phyloP scores from a whole-genome alignment of 2,113 vertebrate genomes.

The Heterotilapia buettikoferi region DNA sequence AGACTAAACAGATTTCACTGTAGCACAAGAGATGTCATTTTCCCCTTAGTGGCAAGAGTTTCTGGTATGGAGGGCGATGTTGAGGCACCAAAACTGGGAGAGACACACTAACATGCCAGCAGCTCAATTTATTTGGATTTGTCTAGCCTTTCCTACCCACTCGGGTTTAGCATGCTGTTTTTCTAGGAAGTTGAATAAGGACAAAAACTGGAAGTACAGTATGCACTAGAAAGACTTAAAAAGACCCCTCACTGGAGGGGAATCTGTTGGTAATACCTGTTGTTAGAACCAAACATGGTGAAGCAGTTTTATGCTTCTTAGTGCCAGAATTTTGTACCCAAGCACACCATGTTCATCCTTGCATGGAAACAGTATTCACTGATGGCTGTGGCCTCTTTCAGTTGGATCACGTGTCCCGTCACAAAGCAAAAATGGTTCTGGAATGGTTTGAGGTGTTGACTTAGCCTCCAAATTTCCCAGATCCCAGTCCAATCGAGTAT shows the following conservation, averaged over 20 bases:
- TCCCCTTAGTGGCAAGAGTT: background rate
- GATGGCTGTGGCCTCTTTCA: background rate
- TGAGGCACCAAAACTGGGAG: background rate
- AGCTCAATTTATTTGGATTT: background rate
- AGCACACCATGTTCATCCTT: background rate
- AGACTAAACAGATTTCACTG: fast-evolving
- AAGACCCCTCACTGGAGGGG: background rate
- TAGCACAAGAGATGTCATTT: background rate
- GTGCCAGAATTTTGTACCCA: fast-evolving
- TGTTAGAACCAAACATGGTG: background rate
- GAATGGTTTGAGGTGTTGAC: background rate
- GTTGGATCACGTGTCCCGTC: background rate
- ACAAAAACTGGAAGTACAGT: background rate
- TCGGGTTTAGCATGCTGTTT: background rate
- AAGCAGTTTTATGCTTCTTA: background rate
- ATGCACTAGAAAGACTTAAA: background rate
- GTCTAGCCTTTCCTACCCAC: fast-evolving
- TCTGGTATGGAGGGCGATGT: background rate
- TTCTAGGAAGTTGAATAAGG: background rate
- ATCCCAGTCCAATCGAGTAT: background rate
- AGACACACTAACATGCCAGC: background rate
- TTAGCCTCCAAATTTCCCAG: background rate
- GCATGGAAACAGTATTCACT: background rate
- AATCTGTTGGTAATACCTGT: background rate
- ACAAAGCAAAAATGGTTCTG: background rate